Conservation (phyloP, 2,888 invertebrate genomes). For the Aporophyla lueneburgensis region DNA sequence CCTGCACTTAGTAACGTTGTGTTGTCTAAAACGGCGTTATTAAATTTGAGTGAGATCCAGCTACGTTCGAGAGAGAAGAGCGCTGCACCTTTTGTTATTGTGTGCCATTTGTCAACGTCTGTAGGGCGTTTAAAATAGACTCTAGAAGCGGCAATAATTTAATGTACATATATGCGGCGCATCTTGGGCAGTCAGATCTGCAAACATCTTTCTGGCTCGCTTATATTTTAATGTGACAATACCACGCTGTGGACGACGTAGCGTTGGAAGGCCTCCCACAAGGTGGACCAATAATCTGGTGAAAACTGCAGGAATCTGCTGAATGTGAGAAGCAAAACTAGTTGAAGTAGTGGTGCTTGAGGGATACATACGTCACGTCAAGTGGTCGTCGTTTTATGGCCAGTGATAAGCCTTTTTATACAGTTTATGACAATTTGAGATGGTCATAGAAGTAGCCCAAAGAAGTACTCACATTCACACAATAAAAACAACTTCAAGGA, state of each 20-base stretch:
- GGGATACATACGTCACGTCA: too few relatives aligned
- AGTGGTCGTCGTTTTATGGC: too few relatives aligned
- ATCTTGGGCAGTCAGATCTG: background rate
- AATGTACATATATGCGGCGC: background rate
- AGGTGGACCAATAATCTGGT: too few relatives aligned
- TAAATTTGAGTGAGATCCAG: conserved; percentile 15
- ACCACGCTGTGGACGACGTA: too few relatives aligned
- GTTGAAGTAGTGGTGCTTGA: too few relatives aligned
- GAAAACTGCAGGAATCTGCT: too few relatives aligned
- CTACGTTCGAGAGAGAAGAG: background rate
- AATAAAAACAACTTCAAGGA: background rate
- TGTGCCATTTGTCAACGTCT: background rate
- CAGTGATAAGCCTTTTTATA: too few relatives aligned
- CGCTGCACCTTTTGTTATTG: conserved; percentile 2
- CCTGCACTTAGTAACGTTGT: conserved; percentile 40
- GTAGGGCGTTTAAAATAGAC: background rate
- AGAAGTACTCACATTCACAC: background rate
- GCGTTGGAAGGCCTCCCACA: too few relatives aligned
- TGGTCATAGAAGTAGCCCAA: background rate
- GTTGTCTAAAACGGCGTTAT: conserved; percentile 15
- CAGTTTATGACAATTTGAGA: background rate
- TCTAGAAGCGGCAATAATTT: background rate
- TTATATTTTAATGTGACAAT: background rate
- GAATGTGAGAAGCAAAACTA: too few relatives aligned
- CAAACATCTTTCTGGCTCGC: too few relatives aligned